phyloP scores from a whole-genome alignment of 92 coral and sea anemone genomes.

The Hydrozoanthus gracilis region DNA sequence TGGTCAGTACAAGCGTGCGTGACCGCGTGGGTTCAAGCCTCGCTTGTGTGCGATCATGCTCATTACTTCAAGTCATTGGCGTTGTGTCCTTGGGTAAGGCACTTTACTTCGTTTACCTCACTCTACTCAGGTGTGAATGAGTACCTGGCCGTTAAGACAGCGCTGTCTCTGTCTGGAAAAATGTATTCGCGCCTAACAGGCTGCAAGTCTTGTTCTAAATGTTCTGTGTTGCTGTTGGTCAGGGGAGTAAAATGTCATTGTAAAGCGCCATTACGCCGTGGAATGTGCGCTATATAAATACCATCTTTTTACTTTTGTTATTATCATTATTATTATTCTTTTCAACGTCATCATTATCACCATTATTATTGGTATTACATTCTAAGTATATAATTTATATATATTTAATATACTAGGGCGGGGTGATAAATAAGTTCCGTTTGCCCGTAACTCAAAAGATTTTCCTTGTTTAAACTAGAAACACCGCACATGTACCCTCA shows the following conservation, averaged over 20 bases:
- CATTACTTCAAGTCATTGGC: background rate
- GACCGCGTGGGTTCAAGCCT: background rate
- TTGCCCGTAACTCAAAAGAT: background rate
- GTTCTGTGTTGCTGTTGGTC: background rate
- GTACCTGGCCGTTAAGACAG: background rate
- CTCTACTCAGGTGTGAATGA: background rate
- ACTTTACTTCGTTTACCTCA: background rate
- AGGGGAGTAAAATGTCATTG: background rate
- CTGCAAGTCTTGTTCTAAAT: background rate
- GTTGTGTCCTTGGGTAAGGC: background rate
- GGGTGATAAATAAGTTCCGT: conserved; percentile 18
- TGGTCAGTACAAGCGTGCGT: background rate
- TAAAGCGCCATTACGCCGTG: no score
- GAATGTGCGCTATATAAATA: no score
- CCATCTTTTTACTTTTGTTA: no score
- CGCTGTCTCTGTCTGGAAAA: background rate
- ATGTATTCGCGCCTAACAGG: background rate
- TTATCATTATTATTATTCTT: no score
- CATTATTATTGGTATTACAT: no score
- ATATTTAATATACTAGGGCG: conserved; percentile 11
- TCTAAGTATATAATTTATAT: no score
- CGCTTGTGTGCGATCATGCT: background rate
- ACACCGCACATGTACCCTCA: conserved; percentile 5
- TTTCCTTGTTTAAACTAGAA: background rate
- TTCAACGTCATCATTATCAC: no score